Evolutionary conservation across 1,140 invertebrate genomes (phyloP), one percentile per base, ranked within the genome.

Genomic region (Neotoxoptera formosana): DNA sequence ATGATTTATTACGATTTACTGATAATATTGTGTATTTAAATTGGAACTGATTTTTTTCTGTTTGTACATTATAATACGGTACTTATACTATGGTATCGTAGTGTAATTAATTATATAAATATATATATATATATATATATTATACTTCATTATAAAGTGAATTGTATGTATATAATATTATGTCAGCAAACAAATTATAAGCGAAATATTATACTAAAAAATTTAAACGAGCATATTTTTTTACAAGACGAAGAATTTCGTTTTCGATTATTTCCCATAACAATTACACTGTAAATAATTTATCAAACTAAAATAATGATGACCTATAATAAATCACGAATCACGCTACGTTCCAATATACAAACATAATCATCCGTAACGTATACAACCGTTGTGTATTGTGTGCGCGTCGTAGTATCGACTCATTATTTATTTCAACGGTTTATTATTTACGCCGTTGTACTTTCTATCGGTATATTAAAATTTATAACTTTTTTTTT

Each of bases 291-390:
- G 30, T 76, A 76, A 76, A 76, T 67, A 76, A 76, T 76, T n/a
- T 34, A 76, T 76, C 30, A 76, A 76, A 76, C n/a, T 34, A 76
- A 76, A n/a, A 76, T 76, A 76, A 76, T n/a, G 60, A 76, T 76
- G 60, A 76, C 60, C n/a, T 17, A 76, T 34, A 76, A 34, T 76
- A 76, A 76, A 76, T 76, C 30, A 34, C 4, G 30, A 76, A 76
- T n/a, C 14, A 76, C 6, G n/a, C 1, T 76, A 17, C 8, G 30
- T 34, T n/a, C 30, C 60, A 76, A 76, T 76, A 76, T n/a, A 14
- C 30, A 20, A 76, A 76, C 4, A 76, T 76, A 76, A 76, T 76
- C 60, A 76, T 17, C 60, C 60, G 14, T 76, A 76, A 30, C 56
- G 9, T 60, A n/a, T n/a, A 30, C 56, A 60, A 67, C 25, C 30